A percentile compares a stretch with the other conserved stretches of the same genome.
Evolutionary conservation across 1,140 invertebrate species (phyloP).

Genomic region (Sitophilus oryzae): DNA sequence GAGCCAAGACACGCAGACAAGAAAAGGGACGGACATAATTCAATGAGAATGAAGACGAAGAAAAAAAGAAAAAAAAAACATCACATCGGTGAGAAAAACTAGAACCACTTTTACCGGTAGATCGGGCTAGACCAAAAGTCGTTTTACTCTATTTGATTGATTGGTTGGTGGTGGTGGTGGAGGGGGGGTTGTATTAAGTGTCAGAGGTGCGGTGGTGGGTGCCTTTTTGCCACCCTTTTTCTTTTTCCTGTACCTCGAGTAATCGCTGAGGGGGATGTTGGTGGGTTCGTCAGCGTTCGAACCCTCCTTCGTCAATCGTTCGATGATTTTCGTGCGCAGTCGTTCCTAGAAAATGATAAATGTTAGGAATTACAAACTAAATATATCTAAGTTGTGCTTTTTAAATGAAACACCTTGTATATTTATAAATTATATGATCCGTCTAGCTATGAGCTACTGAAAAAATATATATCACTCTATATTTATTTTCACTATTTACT

Average conservation of each 20-base stretch:
- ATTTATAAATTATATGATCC: too few relatives aligned
- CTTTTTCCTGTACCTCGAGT: conserved; percentile 62
- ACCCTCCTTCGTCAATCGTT: conserved; percentile 71
- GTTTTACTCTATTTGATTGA: conserved; percentile 24
- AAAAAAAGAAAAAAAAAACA: conserved; percentile 6
- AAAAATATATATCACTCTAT: too few relatives aligned
- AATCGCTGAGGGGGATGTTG: conserved; percentile 77
- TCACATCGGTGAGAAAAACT: conserved; percentile 2
- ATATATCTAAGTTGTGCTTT: too few relatives aligned
- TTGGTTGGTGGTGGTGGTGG: conserved; percentile 7
- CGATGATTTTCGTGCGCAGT: conserved; percentile 71
- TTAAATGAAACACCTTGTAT: too few relatives aligned
- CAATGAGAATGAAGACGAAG: background rate
- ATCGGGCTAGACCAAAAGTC: conserved; percentile 14
- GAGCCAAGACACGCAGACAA: too few relatives aligned
- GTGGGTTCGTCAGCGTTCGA: conserved; percentile 82
- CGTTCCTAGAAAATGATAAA: conserved; percentile 61
- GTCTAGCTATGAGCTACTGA: too few relatives aligned
- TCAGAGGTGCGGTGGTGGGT: conserved; percentile 13
- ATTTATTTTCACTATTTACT: too few relatives aligned
- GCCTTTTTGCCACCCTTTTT: conserved; percentile 10
- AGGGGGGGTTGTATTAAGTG: conserved; percentile 15
- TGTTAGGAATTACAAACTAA: too few relatives aligned
- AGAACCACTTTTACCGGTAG: conserved; percentile 14
- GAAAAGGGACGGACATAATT: background rate